Percentiles rank a stretch among this genome's conserved stretches.
Conservation (phyloP, 2,888 invertebrate species). For the Acanthosoma haemorrhoidale region DNA sequence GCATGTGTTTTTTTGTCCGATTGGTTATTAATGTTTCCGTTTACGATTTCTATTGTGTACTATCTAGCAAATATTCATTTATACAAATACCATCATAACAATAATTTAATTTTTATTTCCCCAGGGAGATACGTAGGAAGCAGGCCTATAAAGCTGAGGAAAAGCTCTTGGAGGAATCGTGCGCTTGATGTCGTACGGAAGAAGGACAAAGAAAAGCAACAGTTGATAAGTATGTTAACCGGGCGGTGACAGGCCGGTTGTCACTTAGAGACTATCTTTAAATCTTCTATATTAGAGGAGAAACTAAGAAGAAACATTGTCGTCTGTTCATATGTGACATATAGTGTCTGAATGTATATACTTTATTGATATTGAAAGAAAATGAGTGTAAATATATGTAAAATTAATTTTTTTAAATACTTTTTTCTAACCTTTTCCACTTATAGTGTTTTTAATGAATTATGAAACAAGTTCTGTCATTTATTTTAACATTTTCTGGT, state of each 20-base stretch:
- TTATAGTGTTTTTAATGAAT: neutral
- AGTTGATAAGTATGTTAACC: conserved; percentile 67
- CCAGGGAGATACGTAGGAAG: conserved; percentile 96
- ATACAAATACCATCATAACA: too few species aligned
- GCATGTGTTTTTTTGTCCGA: too few species aligned
- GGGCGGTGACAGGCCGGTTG: conserved; percentile 40
- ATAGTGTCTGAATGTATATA: neutral
- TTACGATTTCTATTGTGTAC: too few species aligned
- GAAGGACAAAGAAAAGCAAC: conserved; percentile 92
- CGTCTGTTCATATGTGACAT: neutral
- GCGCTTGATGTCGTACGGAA: conserved; percentile 89
- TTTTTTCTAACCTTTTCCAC: neutral
- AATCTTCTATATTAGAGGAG: conserved; percentile 26
- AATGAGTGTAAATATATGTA: neutral
- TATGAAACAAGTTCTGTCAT: too few species aligned
- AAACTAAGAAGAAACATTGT: neutral
- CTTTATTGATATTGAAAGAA: too few species aligned
- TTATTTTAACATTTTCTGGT: too few species aligned
- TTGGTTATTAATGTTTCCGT: too few species aligned
- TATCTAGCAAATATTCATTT: too few species aligned
- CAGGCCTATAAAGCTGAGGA: conserved; percentile 92
- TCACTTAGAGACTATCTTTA: neutral
- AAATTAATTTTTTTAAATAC: neutral
- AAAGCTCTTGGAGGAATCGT: conserved; percentile 92
- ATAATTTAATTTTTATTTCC: conserved; percentile 42